Conservation (phyloP, 2,797 vertebrate genomes). For the Tokudaia muenninki region DNA sequence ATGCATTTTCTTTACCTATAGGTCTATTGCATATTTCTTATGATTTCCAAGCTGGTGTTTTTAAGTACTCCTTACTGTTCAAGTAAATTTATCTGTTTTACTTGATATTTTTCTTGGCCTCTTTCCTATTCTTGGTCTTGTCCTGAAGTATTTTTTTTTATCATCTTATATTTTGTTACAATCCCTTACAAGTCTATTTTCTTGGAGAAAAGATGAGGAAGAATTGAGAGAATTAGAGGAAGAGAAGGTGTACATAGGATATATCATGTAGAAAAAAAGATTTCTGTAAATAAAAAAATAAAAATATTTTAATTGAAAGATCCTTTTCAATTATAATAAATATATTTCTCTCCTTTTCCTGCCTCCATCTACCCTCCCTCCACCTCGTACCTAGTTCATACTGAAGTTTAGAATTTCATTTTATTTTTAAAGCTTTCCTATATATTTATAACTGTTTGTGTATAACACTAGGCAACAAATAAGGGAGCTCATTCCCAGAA, state of each 20-base stretch:
- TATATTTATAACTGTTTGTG: neutral
- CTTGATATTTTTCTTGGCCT: neutral
- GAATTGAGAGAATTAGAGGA: neutral
- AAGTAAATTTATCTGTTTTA: neutral
- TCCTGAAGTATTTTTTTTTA: neutral
- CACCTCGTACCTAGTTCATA: neutral
- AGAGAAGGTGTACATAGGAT: neutral
- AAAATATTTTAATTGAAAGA: neutral
- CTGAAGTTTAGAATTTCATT: neutral
- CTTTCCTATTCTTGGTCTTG: neutral
- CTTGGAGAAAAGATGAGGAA: neutral
- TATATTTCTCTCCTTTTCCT: neutral
- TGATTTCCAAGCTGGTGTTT: neutral
- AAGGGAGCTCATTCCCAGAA: neutral
- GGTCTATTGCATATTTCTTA: neutral
- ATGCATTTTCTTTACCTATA: neutral
- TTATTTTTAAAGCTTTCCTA: neutral
- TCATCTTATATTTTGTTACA: neutral
- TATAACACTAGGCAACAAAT: neutral
- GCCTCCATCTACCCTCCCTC: neutral
- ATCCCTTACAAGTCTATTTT: neutral
- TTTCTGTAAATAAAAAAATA: neutral
- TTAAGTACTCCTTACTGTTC: neutral
- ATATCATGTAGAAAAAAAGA: neutral
- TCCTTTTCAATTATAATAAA: neutral